Conservation (phyloP, 2,888 invertebrate species). For the Mechanitis messenoides region DNA sequence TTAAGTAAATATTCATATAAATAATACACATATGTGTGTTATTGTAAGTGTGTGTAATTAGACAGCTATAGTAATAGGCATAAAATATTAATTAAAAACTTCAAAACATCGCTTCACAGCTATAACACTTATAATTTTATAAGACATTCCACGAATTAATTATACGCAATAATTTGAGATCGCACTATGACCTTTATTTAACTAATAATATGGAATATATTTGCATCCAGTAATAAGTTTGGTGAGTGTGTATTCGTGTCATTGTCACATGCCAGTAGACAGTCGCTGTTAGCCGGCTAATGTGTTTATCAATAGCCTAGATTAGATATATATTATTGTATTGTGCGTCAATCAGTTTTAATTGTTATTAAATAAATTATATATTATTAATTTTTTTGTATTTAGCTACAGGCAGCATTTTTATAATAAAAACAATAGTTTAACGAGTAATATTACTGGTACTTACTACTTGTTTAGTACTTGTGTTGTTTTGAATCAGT, state of each 20-base stretch:
- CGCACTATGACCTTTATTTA: constrained; percentile 26
- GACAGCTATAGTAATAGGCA: neutral
- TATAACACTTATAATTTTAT: constrained; percentile 19
- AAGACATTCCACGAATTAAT: constrained; percentile 28
- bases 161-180: constrained; percentile 27
- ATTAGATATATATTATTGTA: constrained; percentile 28
- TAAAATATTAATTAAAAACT: constrained; percentile 24
- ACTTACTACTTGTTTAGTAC: too few species aligned
- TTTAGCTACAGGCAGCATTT: too few species aligned
- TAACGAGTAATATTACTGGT: too few species aligned
- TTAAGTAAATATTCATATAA: too few species aligned
- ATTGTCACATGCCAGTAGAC: constrained; percentile 44
- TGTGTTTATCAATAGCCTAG: constrained; percentile 30
- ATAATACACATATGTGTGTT: too few species aligned
- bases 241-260: constrained; percentile 56
- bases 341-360: too few species aligned
- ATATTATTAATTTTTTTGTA: too few species aligned
- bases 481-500: too few species aligned
- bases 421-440: too few species aligned
- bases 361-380: too few species aligned
- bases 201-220: constrained; percentile 30
- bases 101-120: constrained; percentile 15
- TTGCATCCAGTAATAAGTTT: constrained; percentile 33
- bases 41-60: too few species aligned
- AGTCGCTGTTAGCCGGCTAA: constrained; percentile 38